Evolutionary conservation across 2,888 invertebrate species (phyloP).

Genomic region (Diarsia dahlii): DNA sequence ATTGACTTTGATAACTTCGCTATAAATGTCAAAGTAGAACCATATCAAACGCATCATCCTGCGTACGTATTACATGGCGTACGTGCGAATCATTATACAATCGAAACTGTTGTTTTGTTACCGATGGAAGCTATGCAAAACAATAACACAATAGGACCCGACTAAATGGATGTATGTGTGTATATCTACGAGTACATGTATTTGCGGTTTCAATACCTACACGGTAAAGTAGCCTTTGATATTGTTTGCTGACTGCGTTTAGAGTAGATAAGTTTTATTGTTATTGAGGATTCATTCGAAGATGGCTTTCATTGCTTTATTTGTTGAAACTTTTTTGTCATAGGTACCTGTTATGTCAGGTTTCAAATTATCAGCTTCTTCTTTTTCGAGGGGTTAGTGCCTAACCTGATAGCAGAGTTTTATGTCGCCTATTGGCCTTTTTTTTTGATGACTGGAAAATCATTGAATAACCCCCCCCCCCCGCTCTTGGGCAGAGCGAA

Average conservation of each 20-base stretch:
- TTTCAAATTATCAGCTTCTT: too few relatives aligned
- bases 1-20: background rate
- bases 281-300: background rate
- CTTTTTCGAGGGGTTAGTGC: too few relatives aligned
- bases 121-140: conserved; percentile 40
- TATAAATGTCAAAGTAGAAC: background rate
- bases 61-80: background rate
- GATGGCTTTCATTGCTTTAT: background rate
- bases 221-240: conserved; percentile 5
- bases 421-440: too few relatives aligned
- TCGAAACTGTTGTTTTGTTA: conserved; percentile 45
- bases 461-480: too few relatives aligned
- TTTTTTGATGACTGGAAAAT: too few relatives aligned
- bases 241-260: conserved; percentile 7
- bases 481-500: too few relatives aligned
- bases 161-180: conserved; percentile 3
- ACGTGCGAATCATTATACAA: conserved; percentile 32
- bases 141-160: conserved; percentile 50
- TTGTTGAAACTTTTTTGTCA: background rate
- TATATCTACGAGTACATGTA: background rate
- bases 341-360: too few relatives aligned
- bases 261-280: conserved; percentile 5
- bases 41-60: background rate
- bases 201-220: conserved; percentile 19
- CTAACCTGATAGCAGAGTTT: too few relatives aligned